Conservation (phyloP, 2,797 vertebrate species). For the Nannoperca obscura region DNA sequence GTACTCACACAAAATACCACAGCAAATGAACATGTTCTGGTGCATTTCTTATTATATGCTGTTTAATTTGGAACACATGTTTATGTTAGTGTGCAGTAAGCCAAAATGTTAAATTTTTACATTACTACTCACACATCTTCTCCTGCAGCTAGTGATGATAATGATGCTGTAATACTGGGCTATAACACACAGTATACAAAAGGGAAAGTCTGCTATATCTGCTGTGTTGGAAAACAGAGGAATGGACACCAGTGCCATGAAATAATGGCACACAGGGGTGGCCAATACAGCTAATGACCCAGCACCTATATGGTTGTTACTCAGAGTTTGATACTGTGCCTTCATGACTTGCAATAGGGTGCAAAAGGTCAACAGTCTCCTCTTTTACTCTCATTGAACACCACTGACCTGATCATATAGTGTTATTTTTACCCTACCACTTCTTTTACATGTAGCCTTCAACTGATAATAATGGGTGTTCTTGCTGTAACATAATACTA, state of each 20-base stretch:
- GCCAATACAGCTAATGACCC: constrained; percentile 19
- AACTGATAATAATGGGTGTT: constrained; percentile 11
- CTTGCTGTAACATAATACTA: constrained; percentile 11
- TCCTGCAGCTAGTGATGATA: constrained; percentile 2
- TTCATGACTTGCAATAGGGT: neutral
- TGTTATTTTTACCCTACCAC: neutral
- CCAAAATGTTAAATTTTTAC: neutral
- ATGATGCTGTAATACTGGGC: neutral
- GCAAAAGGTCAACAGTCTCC: neutral
- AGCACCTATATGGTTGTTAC: neutral
- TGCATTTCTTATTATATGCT: constrained; percentile 1
- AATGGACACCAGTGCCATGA: neutral
- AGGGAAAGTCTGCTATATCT: neutral
- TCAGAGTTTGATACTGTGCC: neutral
- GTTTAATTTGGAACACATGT: neutral
- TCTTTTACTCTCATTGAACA: neutral
- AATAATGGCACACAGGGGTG: constrained; percentile 7
- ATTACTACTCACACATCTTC: neutral
- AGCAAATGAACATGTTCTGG: neutral
- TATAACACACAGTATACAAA: neutral
- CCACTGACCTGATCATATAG: neutral
- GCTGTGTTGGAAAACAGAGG: neutral
- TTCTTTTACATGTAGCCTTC: constrained; percentile 3
- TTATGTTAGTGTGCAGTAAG: neutral
- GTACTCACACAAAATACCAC: constrained; percentile 2